Base-by-base conservation (phyloP, 64 coral and sea anemone genomes). In the Catalaphyllia jardinei region DNA sequence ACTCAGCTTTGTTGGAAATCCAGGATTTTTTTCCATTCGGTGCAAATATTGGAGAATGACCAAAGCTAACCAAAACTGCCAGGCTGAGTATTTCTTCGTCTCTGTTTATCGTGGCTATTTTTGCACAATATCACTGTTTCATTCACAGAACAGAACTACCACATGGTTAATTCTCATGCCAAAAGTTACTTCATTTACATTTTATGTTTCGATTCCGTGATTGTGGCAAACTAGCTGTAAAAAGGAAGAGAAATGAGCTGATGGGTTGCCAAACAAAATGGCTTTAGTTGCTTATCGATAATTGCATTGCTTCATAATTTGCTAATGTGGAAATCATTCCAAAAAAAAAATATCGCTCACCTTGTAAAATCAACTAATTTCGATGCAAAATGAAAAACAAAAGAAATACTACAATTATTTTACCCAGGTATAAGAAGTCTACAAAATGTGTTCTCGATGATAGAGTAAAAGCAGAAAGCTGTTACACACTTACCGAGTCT, bases 291-390 rank as follows among this genome's bases (percentile, higher is more conserved):
- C 49, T 24, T 22, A 13, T n/a, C 24, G 13, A 54, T 54, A 52
- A 79, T 57, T 79, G 49, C 63, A 71, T 85, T 27, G 14, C 20
- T 85, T 71, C 81, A 16, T 71, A 17, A 46, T 71, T 85, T 85
- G 62, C 9, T 71, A 85, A 71, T 52, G 49, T 51, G 65, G 33
- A 13, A 71, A 22, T 83, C 79, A 67, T 39, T 67, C 39, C 16
- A 42, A 46, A 28, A 42, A 46, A 28, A 31, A 64, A 83, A 64
- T 67, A 67, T 28, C 35, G 31, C 42, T 24, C 60, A 46, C 80
- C 80, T 31, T 46, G 16, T 31, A 65, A 31, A 8, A 24, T 71
- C 22, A 69, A 51, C 62, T 51, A 50, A 52, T n/a, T 39, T 27
- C 16, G 9, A 71, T n/a, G 50, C 3, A 2, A 49, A 29, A 17